Evolutionary conservation across 2,113 vertebrate genomes (phyloP).

Genomic region (Eulemur rufifrons): DNA sequence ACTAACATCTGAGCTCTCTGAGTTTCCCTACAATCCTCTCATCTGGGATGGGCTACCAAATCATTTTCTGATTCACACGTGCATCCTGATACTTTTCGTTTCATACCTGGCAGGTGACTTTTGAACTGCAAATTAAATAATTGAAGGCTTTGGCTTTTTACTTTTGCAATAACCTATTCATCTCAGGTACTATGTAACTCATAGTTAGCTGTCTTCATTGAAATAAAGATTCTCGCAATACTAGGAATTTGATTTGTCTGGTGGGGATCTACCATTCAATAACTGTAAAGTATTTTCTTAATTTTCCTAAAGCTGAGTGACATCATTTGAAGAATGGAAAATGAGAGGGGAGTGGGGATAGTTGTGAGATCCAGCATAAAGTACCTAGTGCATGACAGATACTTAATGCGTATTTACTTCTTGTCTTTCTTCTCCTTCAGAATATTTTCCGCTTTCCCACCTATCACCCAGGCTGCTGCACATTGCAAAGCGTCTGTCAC

Average conservation of each 20-base stretch:
- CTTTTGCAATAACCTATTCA: neutral
- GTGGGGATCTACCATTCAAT: neutral
- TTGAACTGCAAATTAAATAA: neutral
- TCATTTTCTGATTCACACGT: neutral
- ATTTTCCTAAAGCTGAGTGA: neutral
- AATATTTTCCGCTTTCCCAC: too few relatives aligned
- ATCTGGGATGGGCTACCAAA: neutral
- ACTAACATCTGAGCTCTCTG: neutral
- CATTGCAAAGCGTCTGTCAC: too few relatives aligned
- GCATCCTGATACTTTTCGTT: neutral
- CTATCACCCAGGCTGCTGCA: neutral
- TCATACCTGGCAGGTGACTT: neutral
- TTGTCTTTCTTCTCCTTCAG: neutral
- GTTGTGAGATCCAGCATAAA: neutral
- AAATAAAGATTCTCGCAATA: neutral
- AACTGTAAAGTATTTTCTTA: neutral
- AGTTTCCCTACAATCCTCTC: neutral
- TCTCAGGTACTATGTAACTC: neutral
- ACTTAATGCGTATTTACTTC: neutral
- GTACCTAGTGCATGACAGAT: neutral
- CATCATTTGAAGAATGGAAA: neutral
- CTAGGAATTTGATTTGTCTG: neutral
- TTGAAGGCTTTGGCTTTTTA: neutral
- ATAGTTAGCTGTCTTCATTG: neutral
- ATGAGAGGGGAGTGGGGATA: neutral